Percentiles rank a stretch among this genome's conserved stretches.
These are phyloP conservation scores for Tetramorium bicarinatum DNA, from an alignment of 2,888 invertebrate species.

Conservation along the genomic window DNA sequence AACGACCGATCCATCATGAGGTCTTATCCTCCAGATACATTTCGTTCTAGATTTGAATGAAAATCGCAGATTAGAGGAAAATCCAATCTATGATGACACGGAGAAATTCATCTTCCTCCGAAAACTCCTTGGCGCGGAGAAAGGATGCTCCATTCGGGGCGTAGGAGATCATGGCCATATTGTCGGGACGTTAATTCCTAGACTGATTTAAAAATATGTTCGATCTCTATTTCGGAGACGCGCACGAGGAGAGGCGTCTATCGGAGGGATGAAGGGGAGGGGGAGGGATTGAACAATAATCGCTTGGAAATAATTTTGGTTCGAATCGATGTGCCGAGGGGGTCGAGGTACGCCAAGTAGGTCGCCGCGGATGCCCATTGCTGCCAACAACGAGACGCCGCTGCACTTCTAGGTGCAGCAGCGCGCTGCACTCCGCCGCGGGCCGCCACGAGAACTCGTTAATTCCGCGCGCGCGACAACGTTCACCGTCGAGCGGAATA, in stretches of 20 bases:
- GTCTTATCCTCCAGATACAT: neutral
- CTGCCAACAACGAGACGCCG: slow-evolving; percentile 79
- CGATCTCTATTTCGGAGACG: neutral
- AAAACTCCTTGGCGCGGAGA: neutral
- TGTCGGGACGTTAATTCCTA: neutral
- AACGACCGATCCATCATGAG: neutral
- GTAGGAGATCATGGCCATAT: neutral
- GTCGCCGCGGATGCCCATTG: slow-evolving; percentile 84
- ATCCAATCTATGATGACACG: neutral
- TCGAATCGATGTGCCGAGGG: slow-evolving; percentile 84
- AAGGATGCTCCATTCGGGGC: neutral
- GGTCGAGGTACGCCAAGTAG: slow-evolving; percentile 86
- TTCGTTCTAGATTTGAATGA: neutral
- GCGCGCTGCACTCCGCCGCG: slow-evolving; percentile 62
- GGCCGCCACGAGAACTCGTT: slow-evolving; percentile 69
- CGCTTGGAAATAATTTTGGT: slow-evolving; percentile 81
- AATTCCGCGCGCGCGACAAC: slow-evolving; percentile 58
- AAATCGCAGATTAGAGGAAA: neutral
- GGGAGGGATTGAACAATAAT: slow-evolving; percentile 71
- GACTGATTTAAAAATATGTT: neutral
- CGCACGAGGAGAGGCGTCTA: neutral
- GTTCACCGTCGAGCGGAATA: neutral
- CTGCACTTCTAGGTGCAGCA: slow-evolving; percentile 52
- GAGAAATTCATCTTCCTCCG: neutral
- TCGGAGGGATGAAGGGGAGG: neutral